These are phyloP conservation scores for Crocodylus rhombifer DNA, from an alignment of 2,797 vertebrate genomes.

Conservation along the genomic window DNA sequence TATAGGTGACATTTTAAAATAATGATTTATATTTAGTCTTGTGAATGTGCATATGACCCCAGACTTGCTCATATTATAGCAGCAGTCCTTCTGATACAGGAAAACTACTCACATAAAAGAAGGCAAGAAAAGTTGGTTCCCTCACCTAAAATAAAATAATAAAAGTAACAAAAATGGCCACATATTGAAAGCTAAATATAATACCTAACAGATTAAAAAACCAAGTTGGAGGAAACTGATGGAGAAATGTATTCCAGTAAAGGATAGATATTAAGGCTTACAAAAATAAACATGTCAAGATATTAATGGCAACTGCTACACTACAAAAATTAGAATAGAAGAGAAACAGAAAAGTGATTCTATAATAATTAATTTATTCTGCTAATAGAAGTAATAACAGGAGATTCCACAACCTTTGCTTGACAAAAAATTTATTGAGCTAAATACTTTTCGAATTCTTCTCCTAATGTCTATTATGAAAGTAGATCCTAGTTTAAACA, in stretches of 20 bases:
- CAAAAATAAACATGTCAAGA: background rate
- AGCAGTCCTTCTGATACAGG: background rate
- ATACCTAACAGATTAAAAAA: background rate
- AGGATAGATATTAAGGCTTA: background rate
- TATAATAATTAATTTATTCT: background rate
- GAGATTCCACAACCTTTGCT: constrained; percentile 13
- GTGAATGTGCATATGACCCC: constrained; percentile 12
- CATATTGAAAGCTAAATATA: background rate
- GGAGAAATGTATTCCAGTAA: background rate
- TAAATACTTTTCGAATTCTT: constrained; percentile 46
- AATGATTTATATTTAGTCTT: constrained; percentile 65
- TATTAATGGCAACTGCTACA: background rate
- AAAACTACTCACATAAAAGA: background rate
- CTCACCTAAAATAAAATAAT: background rate
- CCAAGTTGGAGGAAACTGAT: background rate
- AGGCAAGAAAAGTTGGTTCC: background rate
- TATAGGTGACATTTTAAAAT: constrained; percentile 25
- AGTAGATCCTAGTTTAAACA: constrained; percentile 73
- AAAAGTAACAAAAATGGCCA: background rate
- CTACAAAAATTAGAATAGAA: background rate
- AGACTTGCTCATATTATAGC: background rate
- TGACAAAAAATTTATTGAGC: constrained; percentile 30
- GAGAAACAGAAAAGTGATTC: background rate
- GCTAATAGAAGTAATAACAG: constrained; percentile 31
- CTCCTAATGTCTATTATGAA: constrained; percentile 61